phyloP scores from a whole-genome alignment of 2,888 invertebrate species.

The Trimorus sp. region DNA sequence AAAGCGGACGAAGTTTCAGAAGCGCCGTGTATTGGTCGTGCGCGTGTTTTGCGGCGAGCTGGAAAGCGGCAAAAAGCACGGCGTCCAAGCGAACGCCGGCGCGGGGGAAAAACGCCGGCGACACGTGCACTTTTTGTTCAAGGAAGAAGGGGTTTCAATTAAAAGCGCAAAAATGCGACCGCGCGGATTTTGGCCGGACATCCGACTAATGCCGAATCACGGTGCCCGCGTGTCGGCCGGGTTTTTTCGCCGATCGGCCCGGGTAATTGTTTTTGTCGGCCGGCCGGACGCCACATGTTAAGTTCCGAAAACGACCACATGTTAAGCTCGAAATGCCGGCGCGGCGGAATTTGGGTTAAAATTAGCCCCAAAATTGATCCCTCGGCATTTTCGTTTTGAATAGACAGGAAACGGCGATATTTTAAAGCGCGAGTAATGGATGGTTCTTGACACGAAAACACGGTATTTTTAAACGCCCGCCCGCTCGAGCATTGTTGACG shows the following conservation, averaged over 20 bases:
- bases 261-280: slow-evolving; percentile 29
- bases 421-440: slow-evolving; percentile 21
- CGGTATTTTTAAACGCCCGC: slow-evolving; percentile 17
- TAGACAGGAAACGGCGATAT: slow-evolving; percentile 41
- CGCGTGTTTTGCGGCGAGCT: neutral
- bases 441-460: neutral
- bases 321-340: slow-evolving; percentile 37
- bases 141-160: slow-evolving; percentile 10
- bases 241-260: neutral
- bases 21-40: neutral
- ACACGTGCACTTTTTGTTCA: neutral
- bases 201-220: too few species aligned
- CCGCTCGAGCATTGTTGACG: neutral
- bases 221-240: neutral
- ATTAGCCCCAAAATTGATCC: slow-evolving; percentile 47
- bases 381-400: slow-evolving; percentile 5
- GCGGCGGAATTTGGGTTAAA: slow-evolving; percentile 42
- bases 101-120: neutral
- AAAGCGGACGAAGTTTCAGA: too few species aligned
- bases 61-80: neutral
- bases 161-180: slow-evolving; percentile 1
- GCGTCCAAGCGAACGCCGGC: neutral
- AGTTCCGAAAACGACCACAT: slow-evolving; percentile 30
- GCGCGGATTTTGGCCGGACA: neutral
- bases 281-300: slow-evolving; percentile 32